Base-by-base conservation (phyloP, 2,888 invertebrate species). In the Masnerella sp. region DNA sequence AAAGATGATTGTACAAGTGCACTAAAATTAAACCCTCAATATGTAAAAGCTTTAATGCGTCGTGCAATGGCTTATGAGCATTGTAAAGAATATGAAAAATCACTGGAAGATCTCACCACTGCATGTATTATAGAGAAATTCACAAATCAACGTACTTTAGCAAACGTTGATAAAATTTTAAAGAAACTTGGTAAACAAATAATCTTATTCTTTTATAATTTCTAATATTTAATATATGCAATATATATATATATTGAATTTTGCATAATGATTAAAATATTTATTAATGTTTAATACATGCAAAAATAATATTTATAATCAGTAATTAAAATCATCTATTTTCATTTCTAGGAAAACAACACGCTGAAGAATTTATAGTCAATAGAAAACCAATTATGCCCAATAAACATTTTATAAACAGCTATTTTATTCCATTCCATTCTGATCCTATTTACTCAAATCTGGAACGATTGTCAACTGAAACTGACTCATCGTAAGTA, bases 121-220 rank as follows among this genome's bases (percentile, higher is more conserved):
- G 95, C 96, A 12, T 97, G 97, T 84, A 93, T 98, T 78, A 89
- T 98, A 74, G 97, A 98, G 88, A 91, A 92, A 79, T 98, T 97
- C 88, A 91, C 93, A 82, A 96, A 96, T 83, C 93, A 93, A 80
- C 91, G 90, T 74, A 93, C 95, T 15, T 89, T 98, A 17, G 89
- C 93, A 67, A 93, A 94, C 88, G 97, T 97, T 17, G 98, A 98
- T 88, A 91, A 95, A 56, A 92, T 98, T 56, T 89, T 98, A 7
- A 96, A 96, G 86, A 93, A 94, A 77, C 90, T 96, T 70, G 94
- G 96, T 85, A 82, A 82, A 78, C 76, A 14, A 11, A 22, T 56
- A 11, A 12, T 7, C 5, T 28, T 17, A 18, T 42, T 20, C n/a
- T 49, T 49, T 25, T 11, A 42, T 43, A 52, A 5, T 28, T 7